A percentile compares a stretch with the other conserved stretches of the same genome.
Conservation (phyloP, 1,140 invertebrate genomes). For the Drosophila tristis region DNA sequence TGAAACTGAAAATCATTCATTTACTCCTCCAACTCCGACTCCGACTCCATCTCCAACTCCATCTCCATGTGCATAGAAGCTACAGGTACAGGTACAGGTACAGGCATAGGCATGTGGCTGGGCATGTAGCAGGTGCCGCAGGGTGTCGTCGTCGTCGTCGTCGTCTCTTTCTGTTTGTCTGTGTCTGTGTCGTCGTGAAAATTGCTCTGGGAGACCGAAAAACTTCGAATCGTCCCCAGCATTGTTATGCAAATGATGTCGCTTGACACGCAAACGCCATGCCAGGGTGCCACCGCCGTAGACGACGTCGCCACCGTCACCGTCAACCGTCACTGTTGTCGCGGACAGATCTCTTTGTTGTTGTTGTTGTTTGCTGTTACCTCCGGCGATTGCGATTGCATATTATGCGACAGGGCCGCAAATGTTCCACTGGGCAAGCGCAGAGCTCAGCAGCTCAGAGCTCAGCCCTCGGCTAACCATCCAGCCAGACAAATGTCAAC, state of each 20-base stretch:
- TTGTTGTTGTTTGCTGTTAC: slow-evolving; percentile 18
- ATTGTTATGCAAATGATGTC: slow-evolving; percentile 82
- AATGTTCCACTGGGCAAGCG: slow-evolving; percentile 12
- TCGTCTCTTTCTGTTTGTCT: slow-evolving; percentile 10
- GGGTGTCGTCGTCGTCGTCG: slow-evolving; percentile 31
- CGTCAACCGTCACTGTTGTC: slow-evolving; percentile 43
- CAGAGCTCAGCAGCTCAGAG: neutral
- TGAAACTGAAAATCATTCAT: slow-evolving; percentile 58
- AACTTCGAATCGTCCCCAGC: slow-evolving; percentile 78
- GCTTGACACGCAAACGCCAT: slow-evolving; percentile 76
- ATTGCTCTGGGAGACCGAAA: slow-evolving; percentile 81
- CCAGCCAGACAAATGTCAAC: slow-evolving; percentile 33
- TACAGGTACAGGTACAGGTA: slow-evolving; percentile 15
- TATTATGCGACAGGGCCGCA: slow-evolving; percentile 48
- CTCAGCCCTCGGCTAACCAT: neutral
- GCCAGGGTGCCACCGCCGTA: slow-evolving; percentile 2
- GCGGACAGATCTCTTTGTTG: slow-evolving; percentile 75
- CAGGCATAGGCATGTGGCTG: slow-evolving; percentile 16
- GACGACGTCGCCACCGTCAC: slow-evolving; percentile 16
- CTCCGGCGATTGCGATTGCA: slow-evolving; percentile 69
- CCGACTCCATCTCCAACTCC: no score
- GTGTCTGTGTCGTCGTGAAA: slow-evolving; percentile 52
- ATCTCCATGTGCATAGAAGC: no score
- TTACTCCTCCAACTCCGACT: no score
- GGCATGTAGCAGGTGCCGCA: slow-evolving; percentile 56